A percentile compares a stretch with the other conserved stretches of the same genome.
These are phyloP conservation scores for Drosophila repleta DNA, from an alignment of 1,140 invertebrate species.

Conservation along the genomic window DNA sequence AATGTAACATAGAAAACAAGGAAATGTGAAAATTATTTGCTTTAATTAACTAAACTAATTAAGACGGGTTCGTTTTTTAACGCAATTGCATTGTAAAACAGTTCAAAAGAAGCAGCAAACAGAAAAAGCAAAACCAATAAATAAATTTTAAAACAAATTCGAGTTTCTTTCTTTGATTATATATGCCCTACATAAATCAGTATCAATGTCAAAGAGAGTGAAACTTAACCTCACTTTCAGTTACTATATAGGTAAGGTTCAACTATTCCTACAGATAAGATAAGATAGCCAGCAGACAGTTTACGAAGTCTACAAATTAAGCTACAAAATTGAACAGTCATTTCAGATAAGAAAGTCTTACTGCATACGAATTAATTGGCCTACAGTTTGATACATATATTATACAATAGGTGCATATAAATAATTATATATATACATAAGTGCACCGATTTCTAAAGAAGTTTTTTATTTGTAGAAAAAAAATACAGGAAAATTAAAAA, in stretches of 20 bases:
- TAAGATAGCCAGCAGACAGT: slow-evolving; percentile 40
- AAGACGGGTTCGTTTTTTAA: slow-evolving; percentile 42
- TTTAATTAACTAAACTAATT: slow-evolving; percentile 52
- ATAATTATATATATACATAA: no score
- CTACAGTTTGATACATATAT: no score
- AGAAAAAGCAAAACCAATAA: slow-evolving; percentile 27
- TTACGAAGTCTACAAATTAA: not conserved
- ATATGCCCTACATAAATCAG: no score
- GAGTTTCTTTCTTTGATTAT: no score
- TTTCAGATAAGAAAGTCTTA: no score
- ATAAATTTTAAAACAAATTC: slow-evolving; percentile 52
- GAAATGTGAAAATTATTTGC: slow-evolving; percentile 38
- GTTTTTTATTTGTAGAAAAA: no score
- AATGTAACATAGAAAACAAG: slow-evolving; percentile 42
- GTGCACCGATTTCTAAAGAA: no score
- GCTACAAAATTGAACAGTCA: not conserved
- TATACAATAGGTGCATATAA: no score
- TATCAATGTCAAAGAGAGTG: not conserved
- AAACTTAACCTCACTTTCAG: not conserved
- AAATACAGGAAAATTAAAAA: no score
- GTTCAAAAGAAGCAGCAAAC: slow-evolving; percentile 25
- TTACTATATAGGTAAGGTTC: slow-evolving; percentile 6
- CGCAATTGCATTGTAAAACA: slow-evolving; percentile 52
- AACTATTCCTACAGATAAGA: slow-evolving; percentile 53
- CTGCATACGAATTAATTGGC: no score